Evolutionary conservation across 2,888 invertebrate genomes (phyloP), one percentile per base, ranked within the genome.

Genomic region (Sclerodermus sp.): DNA sequence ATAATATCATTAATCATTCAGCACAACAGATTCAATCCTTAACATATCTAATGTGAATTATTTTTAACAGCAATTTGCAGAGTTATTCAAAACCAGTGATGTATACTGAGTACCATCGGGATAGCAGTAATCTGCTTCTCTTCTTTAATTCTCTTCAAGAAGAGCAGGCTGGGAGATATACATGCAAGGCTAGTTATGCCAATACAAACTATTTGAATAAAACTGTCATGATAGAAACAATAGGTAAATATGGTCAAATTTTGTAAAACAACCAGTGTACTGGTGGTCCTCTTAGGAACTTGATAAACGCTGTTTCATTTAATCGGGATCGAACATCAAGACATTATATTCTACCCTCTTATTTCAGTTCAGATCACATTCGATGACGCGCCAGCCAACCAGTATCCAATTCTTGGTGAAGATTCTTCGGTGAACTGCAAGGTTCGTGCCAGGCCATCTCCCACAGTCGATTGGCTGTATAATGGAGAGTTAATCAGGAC

Each of bases 361-460:
- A n/a, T n/a, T n/a, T n/a, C n/a, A 93, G 93, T 90, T 73, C 89
- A 90, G 36, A 92, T 95, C 52, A 91, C 89, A 55, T 92, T 91
- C 87, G 87, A 86, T 12, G 89, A 94, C 76, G 93, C 93, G 0
- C 92, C 93, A 32, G 84, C 83, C 69, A 87, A 88, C 69, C 94
- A 95, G 76, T 89, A 84, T 69, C 91, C 93, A 1, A 88, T 88
- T 17, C 83, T 89, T 47, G 89, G 89, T 23, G 82, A 84, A 59
- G 87, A 91, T 67, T 91, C 86, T 73, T 85, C 85, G 74, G 86
- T 95, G 14, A 87, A 85, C 79, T 95, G 95, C 72, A 86, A 89
- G 76, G 94, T 94, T 0, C 86, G 85, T 52, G 93, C 94, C 0
- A 87, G 88, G 75, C 94, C 94, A 10, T 82, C 89, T 30, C 93